Evolutionary conservation across 2,888 invertebrate species (phyloP), one percentile per base, ranked within the genome.

Genomic region (Melieria omissa): DNA sequence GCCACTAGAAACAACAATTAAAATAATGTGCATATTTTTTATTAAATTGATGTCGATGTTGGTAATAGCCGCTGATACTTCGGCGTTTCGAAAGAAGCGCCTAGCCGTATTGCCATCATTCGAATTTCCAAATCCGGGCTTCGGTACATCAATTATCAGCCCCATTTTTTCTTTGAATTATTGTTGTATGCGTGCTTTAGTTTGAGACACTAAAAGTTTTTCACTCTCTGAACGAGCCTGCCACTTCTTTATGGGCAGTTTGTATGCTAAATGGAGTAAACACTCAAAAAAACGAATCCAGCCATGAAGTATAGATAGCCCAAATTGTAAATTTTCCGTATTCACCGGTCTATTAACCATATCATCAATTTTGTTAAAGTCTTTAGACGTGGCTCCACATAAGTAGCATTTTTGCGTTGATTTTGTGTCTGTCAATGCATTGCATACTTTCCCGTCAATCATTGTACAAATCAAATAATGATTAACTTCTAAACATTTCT

Each of bases 241-340:
- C 73, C 70, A 70, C 14, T 73, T 65, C 64, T 66, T 66, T 44
- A 57, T 29, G 16, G 55, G 49, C 10, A 66, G 10, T 67, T 63
- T 66, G 44, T 73, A 71, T 55, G 54, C n/a, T 12, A 73, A 4
- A 45, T 73, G 65, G 7, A 70, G 54, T 10, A 71, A 14, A 42
- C 74, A 74, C 55, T 69, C 65, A 58, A 69, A 74, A 69, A 63
- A 66, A 16, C 66, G 55, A 46, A 72, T 74, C 72, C 74, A 73
- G 45, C 65, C 68, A 61, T 75, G 68, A 41, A 73, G 62, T 41
- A 65, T 70, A 44, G 73, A 72, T 64, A 75, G 68, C 55, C 71
- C 74, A 47, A 73, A 70, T 62, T 73, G 65, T 6, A 74, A 58
- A 49, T 66, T 69, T 49, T 75, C 57, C 5, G 42, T 70, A 46